A percentile compares a stretch with the other conserved stretches of the same genome.
Conservation (phyloP, 2,797 vertebrate genomes). For the Jordanella pulchra region DNA sequence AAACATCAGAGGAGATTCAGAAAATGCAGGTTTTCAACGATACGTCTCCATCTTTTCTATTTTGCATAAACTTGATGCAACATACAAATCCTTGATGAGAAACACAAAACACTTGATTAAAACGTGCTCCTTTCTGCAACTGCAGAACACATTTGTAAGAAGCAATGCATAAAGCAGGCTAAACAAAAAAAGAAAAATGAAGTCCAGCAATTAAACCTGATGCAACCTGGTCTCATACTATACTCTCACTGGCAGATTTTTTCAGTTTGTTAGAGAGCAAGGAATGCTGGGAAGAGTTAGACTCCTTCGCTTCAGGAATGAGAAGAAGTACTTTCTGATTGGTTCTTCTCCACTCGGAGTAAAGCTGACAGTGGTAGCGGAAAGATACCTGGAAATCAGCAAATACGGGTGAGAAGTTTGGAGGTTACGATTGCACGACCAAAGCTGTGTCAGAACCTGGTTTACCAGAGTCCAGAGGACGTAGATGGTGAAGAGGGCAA, state of each 20-base stretch:
- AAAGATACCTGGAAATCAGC: constrained; percentile 85
- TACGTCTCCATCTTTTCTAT: neutral
- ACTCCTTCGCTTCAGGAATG: constrained; percentile 82
- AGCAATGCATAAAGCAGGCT: constrained; percentile 14
- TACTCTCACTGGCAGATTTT: constrained; percentile 88
- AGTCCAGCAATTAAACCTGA: constrained; percentile 43
- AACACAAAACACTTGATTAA: constrained; percentile 11
- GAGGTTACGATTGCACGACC: no score
- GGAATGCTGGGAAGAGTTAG: constrained; percentile 84
- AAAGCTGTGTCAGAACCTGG: neutral
- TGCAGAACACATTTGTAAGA: constrained; percentile 9
- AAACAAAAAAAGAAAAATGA: constrained; percentile 42
- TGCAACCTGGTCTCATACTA: constrained; percentile 82
- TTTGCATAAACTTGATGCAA: constrained; percentile 38
- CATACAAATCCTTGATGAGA: constrained; percentile 2
- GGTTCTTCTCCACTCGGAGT: constrained; percentile 94
- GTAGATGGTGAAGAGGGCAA: constrained; percentile 97
- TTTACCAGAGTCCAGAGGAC: constrained; percentile 96
- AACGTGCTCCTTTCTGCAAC: constrained; percentile 1
- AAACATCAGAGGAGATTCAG: no score
- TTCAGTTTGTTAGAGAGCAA: constrained; percentile 87
- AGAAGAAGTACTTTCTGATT: constrained; percentile 94
- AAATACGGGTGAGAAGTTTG: neutral
- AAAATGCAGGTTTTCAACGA: neutral
- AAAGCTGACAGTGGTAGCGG: constrained; percentile 97